A percentile compares a stretch with the other conserved stretches of the same genome.
Evolutionary conservation across 2,797 vertebrate genomes (phyloP).

Genomic region (Gadopsis bispinosus): DNA sequence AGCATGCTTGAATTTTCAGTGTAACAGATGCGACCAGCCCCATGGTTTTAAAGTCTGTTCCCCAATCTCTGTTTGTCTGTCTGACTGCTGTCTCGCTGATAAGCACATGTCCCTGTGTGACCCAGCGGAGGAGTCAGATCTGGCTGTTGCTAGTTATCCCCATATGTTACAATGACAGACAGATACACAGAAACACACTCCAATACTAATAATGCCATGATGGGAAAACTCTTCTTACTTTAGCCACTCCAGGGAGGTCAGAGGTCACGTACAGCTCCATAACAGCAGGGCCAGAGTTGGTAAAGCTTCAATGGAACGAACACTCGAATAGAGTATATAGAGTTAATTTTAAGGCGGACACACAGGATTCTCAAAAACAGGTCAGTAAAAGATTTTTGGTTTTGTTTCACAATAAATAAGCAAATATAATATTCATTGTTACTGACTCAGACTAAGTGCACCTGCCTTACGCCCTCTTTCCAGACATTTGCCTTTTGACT

Average conservation of each 20-base stretch:
- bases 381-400: not conserved
- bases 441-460: not conserved
- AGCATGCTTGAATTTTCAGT: slow-evolving; percentile 59
- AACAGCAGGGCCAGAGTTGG: slow-evolving; percentile 10
- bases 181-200: slow-evolving; percentile 24
- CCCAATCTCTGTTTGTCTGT: slow-evolving; percentile 64
- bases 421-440: not conserved
- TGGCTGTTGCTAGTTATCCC: slow-evolving; percentile 40
- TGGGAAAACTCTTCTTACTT: slow-evolving; percentile 20
- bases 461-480: not conserved
- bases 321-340: slow-evolving; percentile 5
- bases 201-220: slow-evolving; percentile 3
- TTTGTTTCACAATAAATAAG: not conserved
- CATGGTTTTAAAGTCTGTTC: slow-evolving; percentile 64
- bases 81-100: slow-evolving; percentile 70
- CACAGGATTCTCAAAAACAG: not conserved
- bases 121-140: slow-evolving; percentile 42
- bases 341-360: not conserved
- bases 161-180: slow-evolving; percentile 46
- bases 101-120: slow-evolving; percentile 67
- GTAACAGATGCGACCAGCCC: slow-evolving; percentile 67
- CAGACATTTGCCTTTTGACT: not conserved
- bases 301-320: slow-evolving; percentile 15
- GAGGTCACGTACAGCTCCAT: slow-evolving; percentile 20
- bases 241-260: slow-evolving; percentile 13